phyloP scores from a whole-genome alignment of 2,113 vertebrate genomes.

The Pangasianodon hypophthalmus region DNA sequence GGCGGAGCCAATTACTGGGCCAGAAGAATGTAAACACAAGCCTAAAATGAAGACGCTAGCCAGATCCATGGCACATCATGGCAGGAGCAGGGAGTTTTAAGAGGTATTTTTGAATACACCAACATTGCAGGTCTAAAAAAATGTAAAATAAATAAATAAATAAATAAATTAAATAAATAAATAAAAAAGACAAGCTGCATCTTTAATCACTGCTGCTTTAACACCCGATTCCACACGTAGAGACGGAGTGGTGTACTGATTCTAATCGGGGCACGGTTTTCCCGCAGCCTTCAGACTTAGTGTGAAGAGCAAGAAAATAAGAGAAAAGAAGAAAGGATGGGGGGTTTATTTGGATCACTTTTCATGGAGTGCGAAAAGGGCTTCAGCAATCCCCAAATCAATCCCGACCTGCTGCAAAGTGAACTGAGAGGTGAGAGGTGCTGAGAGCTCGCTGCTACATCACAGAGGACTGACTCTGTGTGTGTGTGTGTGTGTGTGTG shows the following conservation, averaged over 20 bases:
- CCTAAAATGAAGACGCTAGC: neutral
- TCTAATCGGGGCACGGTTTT: conserved; percentile 36
- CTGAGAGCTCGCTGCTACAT: conserved; percentile 18
- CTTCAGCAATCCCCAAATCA: conserved; percentile 58
- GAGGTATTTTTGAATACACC: no score
- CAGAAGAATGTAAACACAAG: no score
- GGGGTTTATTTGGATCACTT: conserved; percentile 52
- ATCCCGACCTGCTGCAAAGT: conserved; percentile 54
- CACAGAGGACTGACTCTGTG: conserved; percentile 5
- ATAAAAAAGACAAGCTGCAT: neutral
- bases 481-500: conserved; percentile 22
- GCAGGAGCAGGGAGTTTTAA: neutral
- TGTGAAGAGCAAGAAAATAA: conserved; percentile 40
- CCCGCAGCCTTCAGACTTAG: conserved; percentile 48
- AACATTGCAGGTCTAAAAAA: neutral
- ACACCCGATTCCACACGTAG: neutral
- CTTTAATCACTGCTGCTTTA: neutral
- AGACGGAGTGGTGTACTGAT: conserved; percentile 12
- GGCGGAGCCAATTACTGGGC: no score
- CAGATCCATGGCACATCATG: neutral
- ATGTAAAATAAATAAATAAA: no score
- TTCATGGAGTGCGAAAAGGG: conserved; percentile 54
- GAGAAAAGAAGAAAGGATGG: neutral
- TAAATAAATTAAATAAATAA: no score
- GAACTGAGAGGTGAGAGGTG: conserved; percentile 47